A percentile compares a stretch with the other conserved stretches of the same genome.
These are phyloP conservation scores for Pachyrhynchus sulphureomaculatus DNA, from an alignment of 1,140 invertebrate species.

Conservation along the genomic window DNA sequence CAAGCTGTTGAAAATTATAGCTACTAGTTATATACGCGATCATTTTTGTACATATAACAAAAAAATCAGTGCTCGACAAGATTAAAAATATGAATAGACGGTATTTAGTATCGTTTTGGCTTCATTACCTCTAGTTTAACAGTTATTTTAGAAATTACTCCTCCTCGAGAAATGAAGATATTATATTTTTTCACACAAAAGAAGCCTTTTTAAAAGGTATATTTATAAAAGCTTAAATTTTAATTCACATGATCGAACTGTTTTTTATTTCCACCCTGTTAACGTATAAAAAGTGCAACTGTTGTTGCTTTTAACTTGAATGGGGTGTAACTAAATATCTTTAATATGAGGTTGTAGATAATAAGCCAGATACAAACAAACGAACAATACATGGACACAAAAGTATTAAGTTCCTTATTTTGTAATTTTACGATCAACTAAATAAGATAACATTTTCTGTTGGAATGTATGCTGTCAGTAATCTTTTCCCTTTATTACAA, in stretches of 20 bases:
- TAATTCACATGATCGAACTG: neutral
- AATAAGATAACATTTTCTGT: constrained; percentile 38
- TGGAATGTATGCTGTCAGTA: constrained; percentile 27
- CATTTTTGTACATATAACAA: no score
- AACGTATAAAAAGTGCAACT: constrained; percentile 34
- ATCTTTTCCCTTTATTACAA: constrained; percentile 30
- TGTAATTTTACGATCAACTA: constrained; percentile 42
- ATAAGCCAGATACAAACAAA: constrained; percentile 38
- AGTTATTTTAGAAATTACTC: no score
- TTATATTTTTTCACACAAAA: no score
- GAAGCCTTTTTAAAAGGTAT: no score
- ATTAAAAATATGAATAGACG: no score
- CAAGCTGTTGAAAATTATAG: no score
- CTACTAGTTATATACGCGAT: no score
- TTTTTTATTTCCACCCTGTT: constrained; percentile 12
- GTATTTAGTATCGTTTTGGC: no score
- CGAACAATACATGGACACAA: constrained; percentile 35
- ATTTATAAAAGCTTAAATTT: no score
- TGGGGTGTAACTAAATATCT: constrained; percentile 35
- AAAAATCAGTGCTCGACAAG: no score
- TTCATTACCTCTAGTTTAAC: no score
- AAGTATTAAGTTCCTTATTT: constrained; percentile 44
- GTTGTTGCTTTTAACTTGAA: constrained; percentile 16
- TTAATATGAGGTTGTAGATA: constrained; percentile 37
- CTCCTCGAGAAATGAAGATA: no score